Percentiles rank a stretch among this genome's conserved stretches.
Conservation (phyloP, 2,888 invertebrate species). For the Cephus nigrinus region DNA sequence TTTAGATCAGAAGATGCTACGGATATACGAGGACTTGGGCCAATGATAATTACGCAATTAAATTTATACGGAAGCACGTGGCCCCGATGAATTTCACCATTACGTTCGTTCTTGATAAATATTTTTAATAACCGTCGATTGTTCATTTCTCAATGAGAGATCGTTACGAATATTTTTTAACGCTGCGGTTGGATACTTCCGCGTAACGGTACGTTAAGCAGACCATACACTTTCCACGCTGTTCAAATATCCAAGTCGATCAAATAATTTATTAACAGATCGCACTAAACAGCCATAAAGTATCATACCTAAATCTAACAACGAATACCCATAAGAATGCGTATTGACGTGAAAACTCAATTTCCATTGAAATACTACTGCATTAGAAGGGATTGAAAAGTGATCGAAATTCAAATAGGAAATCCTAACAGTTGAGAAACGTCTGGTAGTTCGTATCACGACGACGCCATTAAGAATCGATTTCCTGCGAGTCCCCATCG, state of each 20-base stretch:
- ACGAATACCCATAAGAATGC: neutral
- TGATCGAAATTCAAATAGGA: neutral
- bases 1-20: neutral
- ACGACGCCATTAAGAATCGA: neutral
- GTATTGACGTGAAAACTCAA: neutral
- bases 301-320: neutral
- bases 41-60: neutral
- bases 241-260: neutral
- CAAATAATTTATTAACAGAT: neutral
- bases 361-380: neutral
- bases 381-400: neutral
- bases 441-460: neutral
- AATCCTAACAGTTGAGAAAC: neutral
- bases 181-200: neutral
- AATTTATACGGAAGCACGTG: neutral
- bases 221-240: neutral
- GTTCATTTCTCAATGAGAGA: neutral
- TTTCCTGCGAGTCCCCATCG: neutral
- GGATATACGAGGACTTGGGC: neutral
- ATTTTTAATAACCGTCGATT: neutral
- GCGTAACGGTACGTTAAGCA: neutral
- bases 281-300: neutral
- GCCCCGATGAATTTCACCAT: neutral
- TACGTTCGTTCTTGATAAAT: neutral
- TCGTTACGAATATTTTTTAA: neutral